These are phyloP conservation scores for Sarotherodon lohbergeri DNA, from an alignment of 2,113 vertebrate species.

Conservation along the genomic window DNA sequence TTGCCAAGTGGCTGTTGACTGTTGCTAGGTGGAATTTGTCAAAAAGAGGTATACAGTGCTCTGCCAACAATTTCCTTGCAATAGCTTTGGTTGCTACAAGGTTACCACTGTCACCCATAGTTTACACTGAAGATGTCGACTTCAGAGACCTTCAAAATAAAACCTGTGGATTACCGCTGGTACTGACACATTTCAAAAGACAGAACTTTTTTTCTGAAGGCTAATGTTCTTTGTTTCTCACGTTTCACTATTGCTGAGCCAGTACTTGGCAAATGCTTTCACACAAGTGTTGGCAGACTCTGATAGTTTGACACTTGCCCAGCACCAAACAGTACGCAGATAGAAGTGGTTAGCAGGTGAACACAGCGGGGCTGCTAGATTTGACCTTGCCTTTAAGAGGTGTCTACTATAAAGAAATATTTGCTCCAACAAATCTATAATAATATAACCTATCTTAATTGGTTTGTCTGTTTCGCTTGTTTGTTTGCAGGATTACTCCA, in stretches of 20 bases:
- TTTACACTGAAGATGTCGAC: neutral
- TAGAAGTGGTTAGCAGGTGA: neutral
- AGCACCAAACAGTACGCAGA: neutral
- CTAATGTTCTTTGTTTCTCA: neutral
- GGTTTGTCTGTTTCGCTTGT: fast-evolving
- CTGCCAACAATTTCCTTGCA: neutral
- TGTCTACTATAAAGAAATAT: neutral
- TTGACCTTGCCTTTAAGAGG: neutral
- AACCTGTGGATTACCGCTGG: neutral
- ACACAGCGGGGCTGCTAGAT: neutral
- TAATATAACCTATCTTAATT: neutral
- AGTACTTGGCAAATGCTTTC: neutral
- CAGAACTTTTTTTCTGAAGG: neutral
- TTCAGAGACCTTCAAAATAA: neutral
- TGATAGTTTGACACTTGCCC: neutral
- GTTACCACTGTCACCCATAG: neutral
- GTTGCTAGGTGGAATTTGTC: neutral
- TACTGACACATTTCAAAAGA: neutral
- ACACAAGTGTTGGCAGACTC: neutral
- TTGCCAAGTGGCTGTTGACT: neutral
- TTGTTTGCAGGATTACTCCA: neutral
- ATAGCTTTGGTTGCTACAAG: neutral
- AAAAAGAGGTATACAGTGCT: neutral
- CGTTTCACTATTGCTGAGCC: neutral
- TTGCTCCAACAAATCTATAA: neutral